phyloP scores from a whole-genome alignment of 1,140 invertebrate species.

The Drosophila grimshawi region DNA sequence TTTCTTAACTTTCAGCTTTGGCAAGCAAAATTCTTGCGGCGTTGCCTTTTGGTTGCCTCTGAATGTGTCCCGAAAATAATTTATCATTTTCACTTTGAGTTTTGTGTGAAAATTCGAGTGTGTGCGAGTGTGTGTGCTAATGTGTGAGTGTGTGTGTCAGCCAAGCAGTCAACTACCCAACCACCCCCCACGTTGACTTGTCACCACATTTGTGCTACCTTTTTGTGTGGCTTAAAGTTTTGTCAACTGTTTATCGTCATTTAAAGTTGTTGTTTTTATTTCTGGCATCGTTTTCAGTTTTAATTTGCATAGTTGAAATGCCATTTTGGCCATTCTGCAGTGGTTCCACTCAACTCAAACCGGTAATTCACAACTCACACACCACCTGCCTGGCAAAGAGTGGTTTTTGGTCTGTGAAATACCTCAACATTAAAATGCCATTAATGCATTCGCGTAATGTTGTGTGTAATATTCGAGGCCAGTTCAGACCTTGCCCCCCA shows the following conservation, averaged over 20 bases:
- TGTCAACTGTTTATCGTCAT: slow-evolving; percentile 56
- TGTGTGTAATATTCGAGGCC: slow-evolving; percentile 57
- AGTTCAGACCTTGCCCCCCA: neutral
- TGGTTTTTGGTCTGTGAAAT: slow-evolving; percentile 40
- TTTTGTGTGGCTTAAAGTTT: slow-evolving; percentile 75
- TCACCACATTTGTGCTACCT: slow-evolving; percentile 51
- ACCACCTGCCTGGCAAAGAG: slow-evolving; percentile 17
- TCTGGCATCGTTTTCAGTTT: slow-evolving; percentile 43
- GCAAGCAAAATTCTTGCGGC: slow-evolving; percentile 76
- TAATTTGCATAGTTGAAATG: slow-evolving; percentile 70
- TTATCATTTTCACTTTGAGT: slow-evolving; percentile 74
- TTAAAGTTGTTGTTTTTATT: slow-evolving; percentile 58
- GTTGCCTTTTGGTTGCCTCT: slow-evolving; percentile 51
- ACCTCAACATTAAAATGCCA: slow-evolving; percentile 82
- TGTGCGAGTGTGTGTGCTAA: slow-evolving; percentile 1
- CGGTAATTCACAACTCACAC: neutral
- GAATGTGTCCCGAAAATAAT: slow-evolving; percentile 64
- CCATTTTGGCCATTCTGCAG: slow-evolving; percentile 1
- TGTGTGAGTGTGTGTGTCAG: slow-evolving; percentile 6
- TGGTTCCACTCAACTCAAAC: neutral
- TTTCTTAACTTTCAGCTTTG: slow-evolving; percentile 74
- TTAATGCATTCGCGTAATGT: slow-evolving; percentile 81
- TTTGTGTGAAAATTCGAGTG: slow-evolving; percentile 56
- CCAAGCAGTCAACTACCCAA: neutral
- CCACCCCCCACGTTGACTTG: slow-evolving; percentile 16